phyloP scores from a whole-genome alignment of 2,888 invertebrate genomes.

The Caprella mutica region DNA sequence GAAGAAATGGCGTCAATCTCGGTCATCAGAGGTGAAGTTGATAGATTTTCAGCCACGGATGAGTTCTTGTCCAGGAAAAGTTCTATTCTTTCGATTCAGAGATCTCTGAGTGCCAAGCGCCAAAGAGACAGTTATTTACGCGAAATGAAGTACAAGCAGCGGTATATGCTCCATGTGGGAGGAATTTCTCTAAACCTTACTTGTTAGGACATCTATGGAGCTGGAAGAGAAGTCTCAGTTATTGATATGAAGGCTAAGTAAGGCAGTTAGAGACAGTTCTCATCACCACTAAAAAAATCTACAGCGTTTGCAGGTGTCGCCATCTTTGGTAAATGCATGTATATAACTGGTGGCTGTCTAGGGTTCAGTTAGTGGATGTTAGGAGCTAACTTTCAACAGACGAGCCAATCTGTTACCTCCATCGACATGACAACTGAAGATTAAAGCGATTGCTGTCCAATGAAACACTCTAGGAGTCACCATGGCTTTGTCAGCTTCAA shows the following conservation, averaged over 20 bases:
- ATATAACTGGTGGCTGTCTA: constrained; percentile 6
- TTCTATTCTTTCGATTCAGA: no score
- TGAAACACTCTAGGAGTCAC: constrained; percentile 1
- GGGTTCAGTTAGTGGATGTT: constrained; percentile 4
- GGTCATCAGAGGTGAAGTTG: no score
- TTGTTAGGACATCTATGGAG: not conserved
- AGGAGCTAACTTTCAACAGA: constrained; percentile 1
- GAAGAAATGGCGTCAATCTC: no score
- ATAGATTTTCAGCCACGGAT: no score
- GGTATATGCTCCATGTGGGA: constrained; percentile 9
- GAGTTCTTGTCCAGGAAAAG: no score
- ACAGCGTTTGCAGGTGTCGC: constrained; percentile 10
- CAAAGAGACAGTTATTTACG: no score
- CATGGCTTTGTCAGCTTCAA: constrained; percentile 12
- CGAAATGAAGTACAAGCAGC: constrained; percentile 7
- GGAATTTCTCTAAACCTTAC: constrained; percentile 6
- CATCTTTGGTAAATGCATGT: constrained; percentile 8
- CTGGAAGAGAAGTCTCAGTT: not conserved
- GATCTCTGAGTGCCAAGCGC: no score
- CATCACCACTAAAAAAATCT: not conserved
- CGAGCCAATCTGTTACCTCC: not conserved
- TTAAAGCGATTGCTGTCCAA: not conserved
- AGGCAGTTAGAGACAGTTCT: not conserved
- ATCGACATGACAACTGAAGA: not conserved
- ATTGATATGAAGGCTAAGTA: constrained; percentile 7